Conservation (phyloP, 2,888 invertebrate genomes). For the Lysandra coridon region DNA sequence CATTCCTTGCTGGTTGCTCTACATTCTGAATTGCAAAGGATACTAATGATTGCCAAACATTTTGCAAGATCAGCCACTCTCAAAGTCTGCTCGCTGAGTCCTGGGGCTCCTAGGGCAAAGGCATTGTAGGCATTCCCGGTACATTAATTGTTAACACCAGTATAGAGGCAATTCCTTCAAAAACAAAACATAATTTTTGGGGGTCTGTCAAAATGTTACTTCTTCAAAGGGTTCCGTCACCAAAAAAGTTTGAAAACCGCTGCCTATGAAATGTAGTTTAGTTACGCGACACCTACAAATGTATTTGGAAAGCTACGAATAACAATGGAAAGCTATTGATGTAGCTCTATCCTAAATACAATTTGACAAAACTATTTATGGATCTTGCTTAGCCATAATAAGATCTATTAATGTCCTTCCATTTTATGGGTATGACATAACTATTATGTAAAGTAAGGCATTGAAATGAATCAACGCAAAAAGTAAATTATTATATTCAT, state of each 20-base stretch:
- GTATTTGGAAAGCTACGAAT: background rate
- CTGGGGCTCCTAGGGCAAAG: too few relatives aligned
- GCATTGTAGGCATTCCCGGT: too few relatives aligned
- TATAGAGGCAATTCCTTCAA: too few relatives aligned
- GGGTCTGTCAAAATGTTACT: too few relatives aligned
- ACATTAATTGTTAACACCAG: too few relatives aligned
- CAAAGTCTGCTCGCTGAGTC: too few relatives aligned
- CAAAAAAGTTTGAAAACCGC: too few relatives aligned
- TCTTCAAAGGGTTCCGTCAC: too few relatives aligned
- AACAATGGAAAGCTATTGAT: background rate
- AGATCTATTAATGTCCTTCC: background rate
- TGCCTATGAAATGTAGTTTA: background rate
- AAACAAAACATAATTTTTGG: too few relatives aligned
- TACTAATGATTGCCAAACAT: conserved; percentile 1
- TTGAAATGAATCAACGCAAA: background rate
- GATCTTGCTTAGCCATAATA: background rate
- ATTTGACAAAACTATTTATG: background rate
- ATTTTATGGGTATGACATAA: conserved; percentile 1
- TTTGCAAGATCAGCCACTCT: background rate
- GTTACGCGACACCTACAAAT: background rate
- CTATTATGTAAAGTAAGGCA: background rate
- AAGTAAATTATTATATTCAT: background rate
- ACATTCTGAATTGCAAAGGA: background rate
- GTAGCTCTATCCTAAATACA: background rate
- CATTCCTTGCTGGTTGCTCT: background rate